A percentile compares a stretch with the other conserved stretches of the same genome.
Evolutionary conservation across 2,888 invertebrate genomes (phyloP).

Genomic region (Latheticus oryzae): DNA sequence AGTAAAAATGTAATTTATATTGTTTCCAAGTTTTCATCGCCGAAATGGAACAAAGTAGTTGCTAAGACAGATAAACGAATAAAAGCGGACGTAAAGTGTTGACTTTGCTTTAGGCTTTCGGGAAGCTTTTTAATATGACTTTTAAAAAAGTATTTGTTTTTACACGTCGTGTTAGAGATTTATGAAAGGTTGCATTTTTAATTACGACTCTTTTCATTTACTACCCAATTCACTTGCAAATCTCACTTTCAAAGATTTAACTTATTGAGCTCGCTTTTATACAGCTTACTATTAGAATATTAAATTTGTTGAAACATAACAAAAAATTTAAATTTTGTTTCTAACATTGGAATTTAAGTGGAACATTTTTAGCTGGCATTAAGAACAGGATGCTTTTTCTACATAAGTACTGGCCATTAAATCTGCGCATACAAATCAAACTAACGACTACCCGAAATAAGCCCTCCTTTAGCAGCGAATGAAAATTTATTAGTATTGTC

Average conservation of each 20-base stretch:
- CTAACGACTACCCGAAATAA: conserved; percentile 1
- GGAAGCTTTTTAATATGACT: not conserved
- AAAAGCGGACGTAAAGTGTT: not conserved
- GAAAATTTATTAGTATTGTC: conserved; percentile 20
- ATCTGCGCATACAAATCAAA: not conserved
- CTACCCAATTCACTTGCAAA: no score
- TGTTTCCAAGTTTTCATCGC: conserved; percentile 36
- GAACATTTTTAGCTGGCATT: no score
- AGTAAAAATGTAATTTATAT: conserved; percentile 45
- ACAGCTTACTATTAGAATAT: no score
- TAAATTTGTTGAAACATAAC: no score
- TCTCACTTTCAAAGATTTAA: no score
- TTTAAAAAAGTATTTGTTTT: no score
- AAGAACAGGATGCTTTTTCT: no score
- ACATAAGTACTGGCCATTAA: no score
- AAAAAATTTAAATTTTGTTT: no score
- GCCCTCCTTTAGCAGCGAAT: conserved; percentile 13
- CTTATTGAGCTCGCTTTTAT: no score
- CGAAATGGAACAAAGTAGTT: conserved; percentile 27
- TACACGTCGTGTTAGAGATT: not conserved
- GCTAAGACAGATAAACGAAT: not conserved
- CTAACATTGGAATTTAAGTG: no score
- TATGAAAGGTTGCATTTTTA: conserved; percentile 2
- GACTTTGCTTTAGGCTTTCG: not conserved
- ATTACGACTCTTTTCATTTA: no score